Percentiles rank a stretch among this genome's conserved stretches.
These are phyloP conservation scores for Syndactyla subalaris DNA, from an alignment of 2,797 vertebrate genomes.

Conservation along the genomic window DNA sequence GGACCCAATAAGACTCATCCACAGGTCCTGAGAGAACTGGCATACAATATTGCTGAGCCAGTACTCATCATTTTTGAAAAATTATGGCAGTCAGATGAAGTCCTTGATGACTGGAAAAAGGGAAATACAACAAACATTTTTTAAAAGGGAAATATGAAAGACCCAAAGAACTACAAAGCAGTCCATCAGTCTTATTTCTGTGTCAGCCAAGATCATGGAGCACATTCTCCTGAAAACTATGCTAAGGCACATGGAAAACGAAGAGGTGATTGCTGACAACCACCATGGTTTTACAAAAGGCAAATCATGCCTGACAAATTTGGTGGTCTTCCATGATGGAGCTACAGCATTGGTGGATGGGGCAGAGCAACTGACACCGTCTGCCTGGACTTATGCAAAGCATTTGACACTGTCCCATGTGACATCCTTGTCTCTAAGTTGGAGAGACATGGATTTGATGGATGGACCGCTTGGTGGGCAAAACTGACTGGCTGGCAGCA, in stretches of 20 bases:
- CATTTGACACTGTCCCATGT: rapidly evolving
- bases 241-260: rapidly evolving
- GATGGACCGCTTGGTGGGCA: too few relatives aligned
- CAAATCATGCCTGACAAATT: background rate
- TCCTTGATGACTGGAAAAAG: background rate
- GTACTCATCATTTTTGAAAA: background rate
- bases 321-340: too few relatives aligned
- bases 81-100: background rate
- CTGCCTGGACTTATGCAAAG: too few relatives aligned
- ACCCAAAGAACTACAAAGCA: background rate
- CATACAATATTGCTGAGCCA: background rate
- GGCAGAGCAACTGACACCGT: background rate
- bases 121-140: background rate
- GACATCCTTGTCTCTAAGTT: background rate
- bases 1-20: background rate
- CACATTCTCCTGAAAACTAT: background rate
- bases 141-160: background rate
- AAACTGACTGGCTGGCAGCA: background rate
- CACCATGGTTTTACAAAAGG: background rate
- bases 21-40: background rate
- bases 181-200: background rate
- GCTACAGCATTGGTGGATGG: background rate
- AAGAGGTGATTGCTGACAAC: rapidly evolving
- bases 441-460: background rate
- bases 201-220: background rate